These are phyloP conservation scores for Popillia japonica DNA, from an alignment of 1,140 invertebrate genomes.

Conservation along the genomic window DNA sequence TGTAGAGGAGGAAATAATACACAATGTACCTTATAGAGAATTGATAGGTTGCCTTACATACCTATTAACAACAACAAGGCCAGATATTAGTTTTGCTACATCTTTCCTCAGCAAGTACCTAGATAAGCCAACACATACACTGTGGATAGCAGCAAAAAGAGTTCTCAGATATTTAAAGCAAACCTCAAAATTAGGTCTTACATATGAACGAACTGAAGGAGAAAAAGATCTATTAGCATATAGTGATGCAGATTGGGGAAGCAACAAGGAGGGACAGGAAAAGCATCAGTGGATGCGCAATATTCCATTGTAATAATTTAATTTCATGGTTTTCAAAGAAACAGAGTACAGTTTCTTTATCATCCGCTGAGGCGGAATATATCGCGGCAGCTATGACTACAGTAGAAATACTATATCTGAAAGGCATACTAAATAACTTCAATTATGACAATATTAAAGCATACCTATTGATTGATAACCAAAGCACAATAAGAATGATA, in stretches of 20 bases:
- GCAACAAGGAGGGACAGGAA: not conserved
- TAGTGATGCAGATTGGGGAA: conserved; percentile 7
- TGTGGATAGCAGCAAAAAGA: conserved; percentile 22
- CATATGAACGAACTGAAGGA: not conserved
- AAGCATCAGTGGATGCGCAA: conserved; percentile 14
- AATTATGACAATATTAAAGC: not conserved
- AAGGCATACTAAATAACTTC: conserved; percentile 16
- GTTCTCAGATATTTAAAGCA: conserved; percentile 1
- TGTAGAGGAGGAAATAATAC: not conserved
- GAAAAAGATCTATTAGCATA: not conserved
- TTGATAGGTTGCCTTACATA: conserved; percentile 6
- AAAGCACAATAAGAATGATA: conserved; percentile 3
- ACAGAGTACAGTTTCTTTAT: not conserved
- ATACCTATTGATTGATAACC: not conserved
- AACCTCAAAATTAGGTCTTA: not conserved
- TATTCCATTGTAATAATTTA: not conserved
- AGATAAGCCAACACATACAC: not conserved
- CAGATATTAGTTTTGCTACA: conserved; percentile 8
- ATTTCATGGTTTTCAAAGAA: not conserved
- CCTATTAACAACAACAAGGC: not conserved
- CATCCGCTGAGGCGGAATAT: conserved; percentile 10
- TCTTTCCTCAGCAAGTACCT: not conserved
- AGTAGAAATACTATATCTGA: conserved; percentile 8
- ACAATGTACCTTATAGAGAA: conserved; percentile 28
- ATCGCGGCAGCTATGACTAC: not conserved